A percentile compares a stretch with the other conserved stretches of the same genome.
These are phyloP conservation scores for Phoebastria nigripes DNA, from an alignment of 2,797 vertebrate genomes.

Conservation along the genomic window DNA sequence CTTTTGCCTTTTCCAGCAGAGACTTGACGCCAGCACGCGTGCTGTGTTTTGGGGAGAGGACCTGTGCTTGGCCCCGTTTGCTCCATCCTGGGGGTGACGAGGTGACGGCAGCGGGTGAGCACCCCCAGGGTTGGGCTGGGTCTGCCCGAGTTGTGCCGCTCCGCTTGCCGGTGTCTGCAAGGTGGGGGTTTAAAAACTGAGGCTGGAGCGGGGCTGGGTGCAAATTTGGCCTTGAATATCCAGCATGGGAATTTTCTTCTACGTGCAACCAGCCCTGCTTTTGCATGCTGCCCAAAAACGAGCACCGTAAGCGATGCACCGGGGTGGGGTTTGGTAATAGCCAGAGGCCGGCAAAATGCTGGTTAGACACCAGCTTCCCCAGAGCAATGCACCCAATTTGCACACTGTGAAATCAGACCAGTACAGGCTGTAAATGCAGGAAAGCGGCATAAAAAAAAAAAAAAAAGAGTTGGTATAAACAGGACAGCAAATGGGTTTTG, in stretches of 20 bases:
- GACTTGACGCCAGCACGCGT: rapidly evolving
- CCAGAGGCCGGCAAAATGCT: background rate
- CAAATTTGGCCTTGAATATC: background rate
- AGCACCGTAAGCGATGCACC: background rate
- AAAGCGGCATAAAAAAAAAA: background rate
- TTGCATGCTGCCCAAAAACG: background rate
- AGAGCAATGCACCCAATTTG: background rate
- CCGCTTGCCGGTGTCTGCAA: background rate
- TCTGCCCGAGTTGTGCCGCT: background rate
- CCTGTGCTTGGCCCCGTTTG: background rate
- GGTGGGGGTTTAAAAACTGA: background rate
- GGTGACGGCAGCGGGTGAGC: background rate
- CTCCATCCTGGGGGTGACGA: background rate
- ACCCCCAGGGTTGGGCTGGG: background rate
- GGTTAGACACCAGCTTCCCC: background rate
- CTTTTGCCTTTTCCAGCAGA: background rate
- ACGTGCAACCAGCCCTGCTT: background rate
- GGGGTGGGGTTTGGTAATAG: background rate
- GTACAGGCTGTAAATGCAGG: background rate
- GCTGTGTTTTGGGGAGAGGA: background rate
- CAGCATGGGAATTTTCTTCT: background rate
- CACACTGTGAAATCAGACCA: background rate
- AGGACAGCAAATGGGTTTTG: background rate
- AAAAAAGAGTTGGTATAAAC: background rate
- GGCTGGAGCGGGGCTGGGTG: background rate